Evolutionary conservation across 1,140 invertebrate genomes (phyloP).

Genomic region (Caerostris extrusa): DNA sequence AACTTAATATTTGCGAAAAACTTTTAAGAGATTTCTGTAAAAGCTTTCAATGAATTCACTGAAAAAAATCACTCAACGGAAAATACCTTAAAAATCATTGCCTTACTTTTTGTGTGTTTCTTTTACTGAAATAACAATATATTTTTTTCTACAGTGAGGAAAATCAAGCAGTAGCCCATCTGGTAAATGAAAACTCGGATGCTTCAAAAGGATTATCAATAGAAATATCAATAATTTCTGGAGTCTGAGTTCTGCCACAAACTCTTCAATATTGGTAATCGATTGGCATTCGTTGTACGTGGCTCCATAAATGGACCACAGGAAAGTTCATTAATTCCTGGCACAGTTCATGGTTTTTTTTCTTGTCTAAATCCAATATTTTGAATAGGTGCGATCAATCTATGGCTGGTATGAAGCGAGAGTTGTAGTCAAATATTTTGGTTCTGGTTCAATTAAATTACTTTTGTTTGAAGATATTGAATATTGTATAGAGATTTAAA

Average conservation of each 20-base stretch:
- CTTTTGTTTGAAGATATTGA: neutral
- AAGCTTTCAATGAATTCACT: no score
- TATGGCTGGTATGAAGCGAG: neutral
- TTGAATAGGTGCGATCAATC: neutral
- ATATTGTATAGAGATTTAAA: neutral
- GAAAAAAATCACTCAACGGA: no score
- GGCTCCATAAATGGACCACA: neutral
- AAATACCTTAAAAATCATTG: no score
- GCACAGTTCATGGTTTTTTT: neutral
- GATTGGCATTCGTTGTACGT: neutral
- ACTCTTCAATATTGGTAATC: conserved; percentile 2
- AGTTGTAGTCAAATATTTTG: neutral
- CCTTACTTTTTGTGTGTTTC: no score
- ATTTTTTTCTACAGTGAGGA: neutral
- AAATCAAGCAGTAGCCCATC: neutral
- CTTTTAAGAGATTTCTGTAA: no score
- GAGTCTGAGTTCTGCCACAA: neutral
- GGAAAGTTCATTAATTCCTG: neutral
- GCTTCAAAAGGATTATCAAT: neutral
- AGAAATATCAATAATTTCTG: neutral
- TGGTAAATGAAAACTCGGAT: neutral
- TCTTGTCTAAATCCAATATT: neutral
- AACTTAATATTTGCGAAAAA: no score
- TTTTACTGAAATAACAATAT: neutral
- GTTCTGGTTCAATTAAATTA: neutral